Percentiles rank a stretch among this genome's conserved stretches.
These are phyloP conservation scores for Andrena fulva DNA, from an alignment of 2,888 invertebrate species.

Conservation along the genomic window DNA sequence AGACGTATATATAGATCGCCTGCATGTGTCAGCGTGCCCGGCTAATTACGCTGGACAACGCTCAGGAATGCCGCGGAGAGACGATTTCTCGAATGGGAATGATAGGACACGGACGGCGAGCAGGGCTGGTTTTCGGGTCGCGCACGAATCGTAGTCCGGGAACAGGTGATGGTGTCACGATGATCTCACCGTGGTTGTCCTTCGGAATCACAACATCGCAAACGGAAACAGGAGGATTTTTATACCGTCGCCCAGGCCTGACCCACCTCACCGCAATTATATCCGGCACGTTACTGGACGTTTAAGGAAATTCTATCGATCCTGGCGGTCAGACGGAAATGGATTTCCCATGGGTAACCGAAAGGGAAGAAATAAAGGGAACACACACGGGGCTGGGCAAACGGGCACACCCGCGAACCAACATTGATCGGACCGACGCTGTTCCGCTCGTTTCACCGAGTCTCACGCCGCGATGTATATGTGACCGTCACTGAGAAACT, in stretches of 20 bases:
- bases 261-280: neutral
- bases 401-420: slow-evolving; percentile 79
- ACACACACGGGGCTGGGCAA: slow-evolving; percentile 63
- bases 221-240: slow-evolving; percentile 21
- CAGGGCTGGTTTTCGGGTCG: slow-evolving; percentile 22
- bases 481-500: neutral
- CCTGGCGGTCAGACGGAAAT: neutral
- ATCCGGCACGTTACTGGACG: neutral
- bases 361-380: slow-evolving; percentile 48
- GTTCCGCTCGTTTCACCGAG: slow-evolving; percentile 18
- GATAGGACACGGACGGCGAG: neutral
- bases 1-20: slow-evolving; percentile 28
- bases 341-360: slow-evolving; percentile 35
- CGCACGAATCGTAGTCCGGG: slow-evolving; percentile 50
- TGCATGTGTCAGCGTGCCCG: slow-evolving; percentile 58
- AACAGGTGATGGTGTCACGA: slow-evolving; percentile 71
- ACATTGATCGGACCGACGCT: slow-evolving; percentile 77
- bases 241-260: neutral
- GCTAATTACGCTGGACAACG: slow-evolving; percentile 18
- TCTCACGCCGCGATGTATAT: neutral
- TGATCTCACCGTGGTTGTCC: slow-evolving; percentile 78
- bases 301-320: slow-evolving; percentile 31
- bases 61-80: neutral
- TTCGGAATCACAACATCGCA: slow-evolving; percentile 75
- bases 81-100: neutral